Conservation (phyloP, 2,888 invertebrate species). For the Latrodectus elegans region DNA sequence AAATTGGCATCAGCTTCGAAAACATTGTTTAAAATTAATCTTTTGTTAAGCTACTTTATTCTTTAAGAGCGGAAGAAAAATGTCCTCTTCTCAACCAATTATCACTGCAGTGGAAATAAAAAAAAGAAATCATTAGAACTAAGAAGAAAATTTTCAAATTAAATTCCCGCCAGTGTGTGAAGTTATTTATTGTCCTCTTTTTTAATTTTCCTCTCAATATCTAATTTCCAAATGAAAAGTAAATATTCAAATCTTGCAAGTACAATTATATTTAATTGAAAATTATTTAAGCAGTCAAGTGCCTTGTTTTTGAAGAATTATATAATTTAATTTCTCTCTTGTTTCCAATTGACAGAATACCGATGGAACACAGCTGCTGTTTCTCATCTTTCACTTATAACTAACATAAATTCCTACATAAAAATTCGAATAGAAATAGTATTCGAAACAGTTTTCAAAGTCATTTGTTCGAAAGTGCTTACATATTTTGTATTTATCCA, state of each 20-base stretch:
- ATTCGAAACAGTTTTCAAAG: no score
- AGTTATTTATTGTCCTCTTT: conserved; percentile 14
- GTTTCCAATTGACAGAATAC: conserved; percentile 28
- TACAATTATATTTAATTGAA: conserved; percentile 57
- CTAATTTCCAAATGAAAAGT: conserved; percentile 35
- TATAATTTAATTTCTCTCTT: conserved; percentile 52
- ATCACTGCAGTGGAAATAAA: conserved; percentile 1
- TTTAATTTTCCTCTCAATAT: conserved; percentile 32
- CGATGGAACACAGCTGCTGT: conserved; percentile 49
- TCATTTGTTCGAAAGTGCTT: no score
- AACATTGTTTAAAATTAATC: conserved; percentile 61
- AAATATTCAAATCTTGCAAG: conserved; percentile 44
- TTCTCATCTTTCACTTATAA: not conserved
- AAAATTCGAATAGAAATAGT: no score
- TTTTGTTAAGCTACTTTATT: conserved; percentile 43
- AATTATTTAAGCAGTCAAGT: conserved; percentile 49
- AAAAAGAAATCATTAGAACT: conserved; percentile 15
- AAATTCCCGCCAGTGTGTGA: conserved; percentile 13
- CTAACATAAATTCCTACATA: no score
- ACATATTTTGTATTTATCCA: no score
- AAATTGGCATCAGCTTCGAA: conserved; percentile 31
- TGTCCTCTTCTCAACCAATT: conserved; percentile 7
- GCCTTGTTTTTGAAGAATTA: conserved; percentile 8
- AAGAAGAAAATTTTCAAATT: conserved; percentile 41
- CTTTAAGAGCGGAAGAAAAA: conserved; percentile 22